These are phyloP conservation scores for Geophilus truncorum DNA, from an alignment of 2,888 invertebrate genomes.

Conservation along the genomic window DNA sequence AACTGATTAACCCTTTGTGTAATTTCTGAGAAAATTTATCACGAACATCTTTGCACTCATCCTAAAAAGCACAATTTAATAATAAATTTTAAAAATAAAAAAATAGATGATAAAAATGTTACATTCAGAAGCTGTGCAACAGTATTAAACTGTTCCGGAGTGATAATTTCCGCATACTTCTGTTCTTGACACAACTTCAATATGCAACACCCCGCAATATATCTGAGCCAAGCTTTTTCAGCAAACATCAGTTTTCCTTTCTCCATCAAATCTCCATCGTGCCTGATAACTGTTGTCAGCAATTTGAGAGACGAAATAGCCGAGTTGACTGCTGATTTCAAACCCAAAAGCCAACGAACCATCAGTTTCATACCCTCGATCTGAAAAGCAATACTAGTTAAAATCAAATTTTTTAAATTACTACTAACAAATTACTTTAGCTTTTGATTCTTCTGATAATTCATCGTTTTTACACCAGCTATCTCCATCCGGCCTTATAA, in stretches of 20 bases:
- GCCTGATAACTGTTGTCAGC: constrained; percentile 86
- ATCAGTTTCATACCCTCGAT: constrained; percentile 88
- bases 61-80: constrained; percentile 42
- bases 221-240: constrained; percentile 87
- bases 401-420: not conserved
- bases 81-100: not conserved
- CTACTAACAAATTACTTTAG: constrained; percentile 58
- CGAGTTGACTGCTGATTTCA: constrained; percentile 79
- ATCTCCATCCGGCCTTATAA: constrained; percentile 51
- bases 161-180: constrained; percentile 90
- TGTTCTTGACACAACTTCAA: constrained; percentile 95
- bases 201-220: constrained; percentile 93
- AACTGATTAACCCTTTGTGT: constrained; percentile 71
- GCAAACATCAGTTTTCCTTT: constrained; percentile 56
- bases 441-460: constrained; percentile 76
- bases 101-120: constrained; percentile 38
- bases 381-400: constrained; percentile 46
- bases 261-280: constrained; percentile 77
- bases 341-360: constrained; percentile 89
- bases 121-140: constrained; percentile 84
- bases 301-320: constrained; percentile 92
- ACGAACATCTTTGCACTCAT: constrained; percentile 63
- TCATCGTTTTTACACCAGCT: constrained; percentile 83
- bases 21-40: constrained; percentile 83
- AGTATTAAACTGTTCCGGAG: constrained; percentile 90